These are phyloP conservation scores for Ceratina japonica DNA, from an alignment of 1,140 invertebrate genomes.

Conservation along the genomic window DNA sequence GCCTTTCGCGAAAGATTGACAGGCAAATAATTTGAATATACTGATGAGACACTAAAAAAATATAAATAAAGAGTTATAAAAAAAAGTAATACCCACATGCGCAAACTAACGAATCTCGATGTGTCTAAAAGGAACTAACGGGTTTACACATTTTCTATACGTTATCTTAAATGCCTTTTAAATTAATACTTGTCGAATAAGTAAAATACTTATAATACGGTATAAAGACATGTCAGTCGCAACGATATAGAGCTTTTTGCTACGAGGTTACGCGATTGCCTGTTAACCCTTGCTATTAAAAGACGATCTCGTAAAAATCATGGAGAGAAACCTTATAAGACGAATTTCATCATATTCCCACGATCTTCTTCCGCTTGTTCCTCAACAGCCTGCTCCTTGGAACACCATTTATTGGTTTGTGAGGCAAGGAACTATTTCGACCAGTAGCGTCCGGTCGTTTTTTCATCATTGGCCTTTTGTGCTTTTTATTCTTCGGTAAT, in stretches of 20 bases:
- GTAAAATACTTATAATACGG: neutral
- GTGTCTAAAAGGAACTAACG: constrained; percentile 19
- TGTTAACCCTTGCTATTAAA: constrained; percentile 11
- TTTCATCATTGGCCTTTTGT: constrained; percentile 29
- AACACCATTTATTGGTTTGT: constrained; percentile 47
- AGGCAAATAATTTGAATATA: constrained; percentile 6
- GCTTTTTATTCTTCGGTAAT: constrained; percentile 49
- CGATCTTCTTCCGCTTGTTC: constrained; percentile 46
- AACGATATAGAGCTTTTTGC: neutral
- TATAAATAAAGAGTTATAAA: neutral
- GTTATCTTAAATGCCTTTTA: constrained; percentile 13
- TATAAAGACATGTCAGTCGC: neutral
- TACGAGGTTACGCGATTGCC: neutral
- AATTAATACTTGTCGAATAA: constrained; percentile 12
- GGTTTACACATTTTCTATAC: neutral
- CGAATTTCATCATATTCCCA: constrained; percentile 4
- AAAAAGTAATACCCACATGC: neutral
- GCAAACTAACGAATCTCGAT: neutral
- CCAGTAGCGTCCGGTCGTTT: constrained; percentile 33
- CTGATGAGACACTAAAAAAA: neutral
- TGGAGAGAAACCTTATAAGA: neutral
- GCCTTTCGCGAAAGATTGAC: constrained; percentile 12
- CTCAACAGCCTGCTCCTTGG: constrained; percentile 53
- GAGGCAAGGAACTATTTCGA: constrained; percentile 54
- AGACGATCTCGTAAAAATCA: constrained; percentile 2